A percentile compares a stretch with the other conserved stretches of the same genome.
Evolutionary conservation across 2,888 invertebrate genomes (phyloP).

Genomic region (Leptinotarsa haldemani): DNA sequence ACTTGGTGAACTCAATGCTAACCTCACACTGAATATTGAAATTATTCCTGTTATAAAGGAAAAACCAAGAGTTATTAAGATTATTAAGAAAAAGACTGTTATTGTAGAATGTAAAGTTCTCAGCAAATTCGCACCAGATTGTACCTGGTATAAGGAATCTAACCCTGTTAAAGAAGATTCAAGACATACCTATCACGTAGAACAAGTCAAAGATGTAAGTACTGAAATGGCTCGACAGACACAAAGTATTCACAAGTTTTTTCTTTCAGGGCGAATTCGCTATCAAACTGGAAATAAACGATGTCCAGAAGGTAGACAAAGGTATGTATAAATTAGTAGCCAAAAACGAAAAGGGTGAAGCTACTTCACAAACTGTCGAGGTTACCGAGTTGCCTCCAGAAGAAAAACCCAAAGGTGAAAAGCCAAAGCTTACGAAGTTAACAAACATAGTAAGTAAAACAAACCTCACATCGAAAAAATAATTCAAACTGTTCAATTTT

Average conservation of each 20-base stretch:
- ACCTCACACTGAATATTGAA: conserved; percentile 97
- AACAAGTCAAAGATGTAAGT: conserved; percentile 82
- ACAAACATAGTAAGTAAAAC: conserved; percentile 75
- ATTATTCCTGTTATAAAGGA: conserved; percentile 95
- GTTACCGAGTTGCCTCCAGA: conserved; percentile 84
- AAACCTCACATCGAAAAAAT: conserved; percentile 12
- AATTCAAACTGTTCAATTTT: conserved; percentile 49
- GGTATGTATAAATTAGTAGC: conserved; percentile 91
- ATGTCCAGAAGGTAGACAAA: conserved; percentile 83
- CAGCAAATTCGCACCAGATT: conserved; percentile 92
- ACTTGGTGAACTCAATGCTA: conserved; percentile 96
- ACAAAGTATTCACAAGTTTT: conserved; percentile 6
- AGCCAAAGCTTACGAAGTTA: conserved; percentile 83
- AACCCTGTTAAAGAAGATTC: conserved; percentile 81
- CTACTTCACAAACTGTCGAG: conserved; percentile 88
- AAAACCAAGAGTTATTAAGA: conserved; percentile 90
- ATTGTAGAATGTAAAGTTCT: conserved; percentile 94
- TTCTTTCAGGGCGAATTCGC: conserved; percentile 83
- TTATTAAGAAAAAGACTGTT: conserved; percentile 91
- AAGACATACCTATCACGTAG: conserved; percentile 80
- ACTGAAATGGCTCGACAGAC: conserved; percentile 4
- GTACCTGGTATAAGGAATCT: conserved; percentile 93
- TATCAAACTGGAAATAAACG: conserved; percentile 89
- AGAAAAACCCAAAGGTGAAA: conserved; percentile 80
- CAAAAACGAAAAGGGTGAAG: conserved; percentile 93